Percentiles rank a stretch among this genome's conserved stretches.
Evolutionary conservation across 2,113 vertebrate species (phyloP).

Genomic region (Anoura caudifer): DNA sequence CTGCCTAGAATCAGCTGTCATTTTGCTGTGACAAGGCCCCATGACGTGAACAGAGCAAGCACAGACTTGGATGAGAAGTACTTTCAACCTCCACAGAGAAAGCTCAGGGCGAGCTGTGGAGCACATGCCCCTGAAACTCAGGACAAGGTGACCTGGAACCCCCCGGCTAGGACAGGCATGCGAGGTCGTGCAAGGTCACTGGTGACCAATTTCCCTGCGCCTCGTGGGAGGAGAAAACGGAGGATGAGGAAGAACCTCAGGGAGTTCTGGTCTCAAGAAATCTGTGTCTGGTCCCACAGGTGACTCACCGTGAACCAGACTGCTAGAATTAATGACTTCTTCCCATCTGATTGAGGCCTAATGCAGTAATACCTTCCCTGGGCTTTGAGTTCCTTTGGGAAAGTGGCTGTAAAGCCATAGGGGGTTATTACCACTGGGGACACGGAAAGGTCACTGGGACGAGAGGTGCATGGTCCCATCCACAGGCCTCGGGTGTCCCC

Average conservation of each 20-base stretch:
- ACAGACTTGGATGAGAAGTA: not conserved
- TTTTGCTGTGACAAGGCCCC: not conserved
- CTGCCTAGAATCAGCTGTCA: not conserved
- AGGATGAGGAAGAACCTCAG: not conserved
- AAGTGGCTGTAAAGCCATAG: conserved; percentile 19
- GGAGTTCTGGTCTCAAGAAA: not conserved
- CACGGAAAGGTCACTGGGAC: not conserved
- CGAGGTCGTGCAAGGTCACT: accelerated
- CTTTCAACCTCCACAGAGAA: not conserved
- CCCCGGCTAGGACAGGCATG: not conserved
- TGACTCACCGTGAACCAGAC: not conserved
- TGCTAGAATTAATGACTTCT: not conserved
- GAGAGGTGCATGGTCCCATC: not conserved
- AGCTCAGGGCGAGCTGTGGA: not conserved
- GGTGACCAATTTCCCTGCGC: accelerated
- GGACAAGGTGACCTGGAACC: not conserved
- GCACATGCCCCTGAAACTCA: accelerated
- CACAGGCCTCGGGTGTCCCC: not conserved
- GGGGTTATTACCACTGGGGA: not conserved
- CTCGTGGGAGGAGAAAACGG: not conserved
- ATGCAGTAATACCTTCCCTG: not conserved
- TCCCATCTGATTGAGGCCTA: not conserved
- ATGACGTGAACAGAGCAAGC: not conserved
- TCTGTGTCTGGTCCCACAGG: not conserved
- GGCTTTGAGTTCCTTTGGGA: conserved; percentile 48